Evolutionary conservation across 2,797 vertebrate genomes (phyloP), one percentile per base, ranked within the genome.

Genomic region (Melanotaenia maccullochi): DNA sequence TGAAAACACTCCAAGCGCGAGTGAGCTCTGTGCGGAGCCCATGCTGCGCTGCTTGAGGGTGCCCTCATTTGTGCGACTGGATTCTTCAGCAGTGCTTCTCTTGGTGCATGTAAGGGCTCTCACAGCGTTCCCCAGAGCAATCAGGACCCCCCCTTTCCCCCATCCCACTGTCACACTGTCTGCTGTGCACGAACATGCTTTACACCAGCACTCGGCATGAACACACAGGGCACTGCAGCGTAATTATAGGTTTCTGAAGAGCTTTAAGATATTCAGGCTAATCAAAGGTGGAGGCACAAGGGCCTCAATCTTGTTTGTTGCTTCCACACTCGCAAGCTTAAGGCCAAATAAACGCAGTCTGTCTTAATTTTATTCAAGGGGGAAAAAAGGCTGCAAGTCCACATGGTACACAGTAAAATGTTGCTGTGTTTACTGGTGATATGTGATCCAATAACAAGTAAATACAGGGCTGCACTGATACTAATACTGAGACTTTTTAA

Each of bases 31-130:
- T 0, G 64, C 35, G 2, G 76, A 58, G 42, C 73, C 72, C 79
- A 71, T 68, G 87, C 86, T 80, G 87, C 56, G 75, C 78, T 73
- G 85, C 89, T 88, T 0, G 76, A 88, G 87, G 82, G 82, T 67
- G 87, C 81, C 81, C 90, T 91, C 67, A 60, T 85, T 90, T 87
- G 71, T 71, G 85, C 16, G 67, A 63, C 75, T 24, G 72, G 68
- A 22, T 85, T 83, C 76, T 83, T 84, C 81, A 75, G 75, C 72
- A 2, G 64, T 8, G 64, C 79, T 77, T 71, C 70, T 78, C 71
- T 58, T 60, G 0, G 76, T 18, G 69, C 74, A 70, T 60, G 63
- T 64, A 67, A 89, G 76, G 73, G 84, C 85, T 85, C 86, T 86
- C 66, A 40, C 66, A 64, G 78, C 70, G 4, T 30, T 73, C 80